Conservation (phyloP, 2,888 invertebrate species). For the Melanotus villosus region DNA sequence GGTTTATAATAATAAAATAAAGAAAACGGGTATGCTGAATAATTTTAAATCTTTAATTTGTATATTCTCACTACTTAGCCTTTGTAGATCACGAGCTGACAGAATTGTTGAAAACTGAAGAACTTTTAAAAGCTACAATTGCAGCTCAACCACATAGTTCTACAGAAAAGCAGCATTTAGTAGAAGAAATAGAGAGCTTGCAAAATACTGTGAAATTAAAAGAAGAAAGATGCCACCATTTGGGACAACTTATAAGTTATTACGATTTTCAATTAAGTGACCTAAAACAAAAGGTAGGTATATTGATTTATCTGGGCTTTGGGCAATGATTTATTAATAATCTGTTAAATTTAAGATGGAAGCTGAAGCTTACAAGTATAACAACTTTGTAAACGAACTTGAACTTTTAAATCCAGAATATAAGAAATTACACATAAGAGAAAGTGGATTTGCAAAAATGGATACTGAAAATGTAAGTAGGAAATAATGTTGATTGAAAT, state of each 20-base stretch:
- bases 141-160: conserved; percentile 9
- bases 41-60: neutral
- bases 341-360: conserved; percentile 17
- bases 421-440: conserved; percentile 16
- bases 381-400: conserved; percentile 16
- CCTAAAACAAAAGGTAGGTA: conserved; percentile 16
- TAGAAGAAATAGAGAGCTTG: conserved; percentile 27
- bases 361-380: conserved; percentile 5
- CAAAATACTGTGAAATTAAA: conserved; percentile 22
- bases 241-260: neutral
- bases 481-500: neutral
- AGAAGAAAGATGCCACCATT: conserved; percentile 22
- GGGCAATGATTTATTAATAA: too few species aligned
- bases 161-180: conserved; percentile 2
- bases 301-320: neutral
- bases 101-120: neutral
- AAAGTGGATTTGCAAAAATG: conserved; percentile 30
- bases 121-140: conserved; percentile 10
- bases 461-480: conserved; percentile 17
- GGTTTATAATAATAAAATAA: neutral
- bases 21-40: neutral
- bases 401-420: conserved; percentile 8
- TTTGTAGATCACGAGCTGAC: conserved; percentile 27
- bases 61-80: neutral
- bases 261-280: conserved; percentile 25